Base-by-base conservation (phyloP, 2,888 invertebrate species). In the Atethmia centrago region DNA sequence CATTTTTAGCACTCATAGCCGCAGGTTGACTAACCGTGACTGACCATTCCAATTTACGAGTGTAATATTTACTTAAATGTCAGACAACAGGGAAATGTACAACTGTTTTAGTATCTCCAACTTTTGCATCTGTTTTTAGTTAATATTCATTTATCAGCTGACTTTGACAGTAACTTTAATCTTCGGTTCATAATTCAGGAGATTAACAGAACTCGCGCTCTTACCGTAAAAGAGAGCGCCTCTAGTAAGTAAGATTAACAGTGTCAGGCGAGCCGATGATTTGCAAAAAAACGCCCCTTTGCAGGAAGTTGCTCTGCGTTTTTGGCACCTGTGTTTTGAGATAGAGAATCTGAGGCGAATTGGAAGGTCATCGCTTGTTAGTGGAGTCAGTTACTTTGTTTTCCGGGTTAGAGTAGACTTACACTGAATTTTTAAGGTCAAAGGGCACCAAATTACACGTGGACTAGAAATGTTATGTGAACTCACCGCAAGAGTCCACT, bases 221-320 rank as follows among this genome's bases (percentile, higher is more conserved):
- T 77, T 82, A 78, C 67, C 71, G 64, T 71, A 25, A 84, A 77
- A 79, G 71, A 77, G 71, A 71, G 36, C 63, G 64, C 61, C 56
- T 56, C 47, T 66, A 64, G 80, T 90, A 90, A 91, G 90, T 90
- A 87, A 88, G 90, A 90, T 89, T 90, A 89, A 90, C 90, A 83
- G 80, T 71, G 88, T 84, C 87, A 83, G 85, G 85, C 78, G 83
- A 78, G 83, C 73, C 71, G 87, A 87, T 89, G 88, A 90, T 86
- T 87, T 87, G 90, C 87, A 84, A 76, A 83, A 86, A 80, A 82
- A 74, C 68, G 56, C 73, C 83, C 71, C 61, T 63, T 68, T 69
- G 67, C 68, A 79, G 81, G 82, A 77, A 71, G 82, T 77, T 58
- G 72, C 79, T 74, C 74, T 64, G 71, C 77, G 69, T 77, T 78